Evolutionary conservation across 2,888 invertebrate genomes (phyloP).

Genomic region (Exephanes ischioxanthus): DNA sequence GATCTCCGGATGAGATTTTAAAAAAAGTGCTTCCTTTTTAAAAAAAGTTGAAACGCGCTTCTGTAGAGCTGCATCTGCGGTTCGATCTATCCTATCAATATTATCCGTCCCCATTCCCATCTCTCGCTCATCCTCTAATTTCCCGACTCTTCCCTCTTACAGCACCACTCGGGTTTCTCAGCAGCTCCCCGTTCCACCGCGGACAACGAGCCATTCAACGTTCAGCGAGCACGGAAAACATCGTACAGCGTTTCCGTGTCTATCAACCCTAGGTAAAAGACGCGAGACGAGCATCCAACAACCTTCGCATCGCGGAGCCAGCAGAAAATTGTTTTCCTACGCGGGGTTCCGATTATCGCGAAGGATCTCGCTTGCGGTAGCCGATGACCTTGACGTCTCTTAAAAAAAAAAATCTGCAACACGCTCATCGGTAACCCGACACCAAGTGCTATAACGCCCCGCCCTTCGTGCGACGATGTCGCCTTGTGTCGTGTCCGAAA

Average conservation of each 20-base stretch:
- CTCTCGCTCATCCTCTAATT: conserved; percentile 7
- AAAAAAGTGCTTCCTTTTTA: neutral
- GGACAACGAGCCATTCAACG: neutral
- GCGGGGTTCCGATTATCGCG: conserved; percentile 32
- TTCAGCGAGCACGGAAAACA: neutral
- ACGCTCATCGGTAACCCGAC: conserved; percentile 45
- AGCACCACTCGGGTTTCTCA: conserved; percentile 11
- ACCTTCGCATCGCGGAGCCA: neutral
- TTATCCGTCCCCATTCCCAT: conserved; percentile 19
- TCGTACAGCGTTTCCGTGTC: conserved; percentile 6
- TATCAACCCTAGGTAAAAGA: neutral
- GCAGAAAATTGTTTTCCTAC: neutral
- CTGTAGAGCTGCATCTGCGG: neutral
- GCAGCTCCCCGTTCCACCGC: neutral
- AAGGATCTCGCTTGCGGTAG: conserved; percentile 33
- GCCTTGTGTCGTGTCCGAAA: conserved; percentile 58
- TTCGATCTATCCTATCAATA: conserved; percentile 8
- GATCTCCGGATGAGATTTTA: too few relatives aligned
- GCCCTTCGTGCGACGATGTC: conserved; percentile 41
- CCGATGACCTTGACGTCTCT: neutral
- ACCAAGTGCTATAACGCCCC: conserved; percentile 27
- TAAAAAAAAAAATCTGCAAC: conserved; percentile 19
- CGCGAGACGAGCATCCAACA: conserved; percentile 28
- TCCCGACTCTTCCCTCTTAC: conserved; percentile 13
- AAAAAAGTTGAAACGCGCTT: neutral